Percentiles rank a stretch among this genome's conserved stretches.
Evolutionary conservation across 2,797 vertebrate species (phyloP).

Genomic region (Manis crassicaudata): DNA sequence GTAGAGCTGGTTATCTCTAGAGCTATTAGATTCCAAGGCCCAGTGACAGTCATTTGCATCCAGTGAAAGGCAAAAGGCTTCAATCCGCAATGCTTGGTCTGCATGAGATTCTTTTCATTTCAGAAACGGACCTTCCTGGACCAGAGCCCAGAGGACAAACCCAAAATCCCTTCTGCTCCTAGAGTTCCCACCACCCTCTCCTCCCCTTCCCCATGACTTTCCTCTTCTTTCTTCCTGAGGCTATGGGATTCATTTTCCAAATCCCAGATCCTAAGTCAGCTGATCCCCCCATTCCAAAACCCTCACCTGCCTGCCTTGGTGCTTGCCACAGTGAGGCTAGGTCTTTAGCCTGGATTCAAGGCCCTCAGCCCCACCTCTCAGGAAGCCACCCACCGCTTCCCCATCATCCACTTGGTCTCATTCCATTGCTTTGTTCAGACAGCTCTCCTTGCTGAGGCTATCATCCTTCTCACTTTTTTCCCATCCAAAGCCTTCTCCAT

Average conservation of each 20-base stretch:
- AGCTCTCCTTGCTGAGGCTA: background rate
- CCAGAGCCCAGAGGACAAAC: background rate
- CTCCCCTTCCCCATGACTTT: background rate
- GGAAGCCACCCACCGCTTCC: background rate
- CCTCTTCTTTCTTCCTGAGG: background rate
- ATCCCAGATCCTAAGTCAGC: background rate
- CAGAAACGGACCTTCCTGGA: constrained; percentile 17
- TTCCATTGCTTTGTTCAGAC: background rate
- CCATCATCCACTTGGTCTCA: background rate
- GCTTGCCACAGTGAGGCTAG: background rate
- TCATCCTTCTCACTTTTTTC: background rate
- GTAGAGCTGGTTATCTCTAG: background rate
- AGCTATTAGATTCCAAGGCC: constrained; percentile 18
- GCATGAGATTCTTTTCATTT: background rate
- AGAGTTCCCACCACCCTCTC: background rate
- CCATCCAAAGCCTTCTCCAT: background rate
- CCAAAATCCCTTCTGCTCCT: background rate
- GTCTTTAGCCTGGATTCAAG: background rate
- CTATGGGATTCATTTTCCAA: background rate
- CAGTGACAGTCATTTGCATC: background rate
- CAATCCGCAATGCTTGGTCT: background rate
- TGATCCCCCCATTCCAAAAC: background rate
- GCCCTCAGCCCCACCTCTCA: background rate
- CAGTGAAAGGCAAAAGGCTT: background rate
- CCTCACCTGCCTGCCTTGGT: background rate